Base-by-base conservation (phyloP, 2,888 invertebrate genomes). In the Macroteleia sp. region DNA sequence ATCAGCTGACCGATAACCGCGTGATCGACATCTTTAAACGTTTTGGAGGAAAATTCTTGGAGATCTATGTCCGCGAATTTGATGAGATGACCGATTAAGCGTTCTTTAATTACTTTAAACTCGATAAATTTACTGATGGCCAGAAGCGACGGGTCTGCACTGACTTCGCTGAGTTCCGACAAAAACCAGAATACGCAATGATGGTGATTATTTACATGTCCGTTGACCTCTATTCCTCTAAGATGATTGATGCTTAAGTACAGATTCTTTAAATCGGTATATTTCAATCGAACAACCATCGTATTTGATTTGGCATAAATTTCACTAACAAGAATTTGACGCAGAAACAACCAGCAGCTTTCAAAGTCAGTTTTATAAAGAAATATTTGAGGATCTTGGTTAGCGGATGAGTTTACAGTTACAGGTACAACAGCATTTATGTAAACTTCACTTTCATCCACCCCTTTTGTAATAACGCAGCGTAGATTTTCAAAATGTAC, bases 331-430 rank as follows among this genome's bases (percentile, higher is more conserved):
- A 88, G 83, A 19, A 88, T 64, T 62, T 87, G 85, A 48, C 87
- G 89, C 12, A 90, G 64, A 8, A 83, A 74, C 36, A 81, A 62
- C 91, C 91, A 91, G 12, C 81, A 81, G 32, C 81, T 83, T 50
- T 89, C 88, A 17, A 86, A 79, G 46, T 67, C 41, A 0, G 59
- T 73, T 12, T 62, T 48, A 20, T 67, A 69, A 17, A 75, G 54
- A 0, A 66, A 28, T 3, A 16, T 1, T 36, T 67, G 41, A n/a
- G 39, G 3, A 1, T 36, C 59, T 32, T 17, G 54, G 39, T 30
- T 22, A 20, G 2, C 12, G n/a, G 73, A 61, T 6, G 17, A 30
- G 17, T 62, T 57, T 10, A 42, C 22, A 17, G 50, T 32, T 1
- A 59, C 3, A 3, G 77, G 71, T 9, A 19, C 46, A 12, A 22